These are phyloP conservation scores for Phymastichus coffea DNA, from an alignment of 1,140 invertebrate genomes.

Conservation along the genomic window DNA sequence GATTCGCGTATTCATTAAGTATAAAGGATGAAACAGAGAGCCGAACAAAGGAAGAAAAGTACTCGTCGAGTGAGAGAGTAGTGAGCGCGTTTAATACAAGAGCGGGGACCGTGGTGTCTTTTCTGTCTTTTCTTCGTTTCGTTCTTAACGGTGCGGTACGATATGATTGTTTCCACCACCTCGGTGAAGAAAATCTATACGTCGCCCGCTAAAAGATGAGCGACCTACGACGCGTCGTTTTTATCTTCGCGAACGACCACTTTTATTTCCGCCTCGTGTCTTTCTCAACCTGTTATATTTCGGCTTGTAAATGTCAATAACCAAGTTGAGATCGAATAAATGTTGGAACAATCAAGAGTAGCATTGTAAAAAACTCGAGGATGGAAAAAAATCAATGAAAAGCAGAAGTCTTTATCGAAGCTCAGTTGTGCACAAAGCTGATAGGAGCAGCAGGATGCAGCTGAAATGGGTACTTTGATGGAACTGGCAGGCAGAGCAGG, in stretches of 20 bases:
- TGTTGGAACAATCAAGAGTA: no score
- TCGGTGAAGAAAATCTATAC: not conserved
- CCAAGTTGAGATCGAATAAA: no score
- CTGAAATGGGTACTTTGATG: no score
- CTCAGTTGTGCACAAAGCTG: no score
- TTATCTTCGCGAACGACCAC: not conserved
- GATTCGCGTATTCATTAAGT: constrained; percentile 23
- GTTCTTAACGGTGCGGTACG: no score
- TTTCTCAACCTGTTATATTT: constrained; percentile 26
- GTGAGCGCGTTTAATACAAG: constrained; percentile 24
- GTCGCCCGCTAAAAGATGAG: constrained; percentile 18
- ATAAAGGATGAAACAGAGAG: constrained; percentile 30
- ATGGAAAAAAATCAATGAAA: no score
- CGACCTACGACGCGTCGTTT: constrained; percentile 22
- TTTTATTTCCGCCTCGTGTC: not conserved
- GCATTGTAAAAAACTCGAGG: no score
- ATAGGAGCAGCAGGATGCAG: no score
- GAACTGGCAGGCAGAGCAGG: no score
- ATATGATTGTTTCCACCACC: no score
- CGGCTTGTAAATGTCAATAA: no score
- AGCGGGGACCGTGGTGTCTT: constrained; percentile 17
- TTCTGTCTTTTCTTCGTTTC: constrained; percentile 25
- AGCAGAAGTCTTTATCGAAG: no score
- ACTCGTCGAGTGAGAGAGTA: constrained; percentile 18
- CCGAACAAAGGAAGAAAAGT: constrained; percentile 28